These are phyloP conservation scores for Channa argus DNA, from an alignment of 2,113 vertebrate species.

Conservation along the genomic window DNA sequence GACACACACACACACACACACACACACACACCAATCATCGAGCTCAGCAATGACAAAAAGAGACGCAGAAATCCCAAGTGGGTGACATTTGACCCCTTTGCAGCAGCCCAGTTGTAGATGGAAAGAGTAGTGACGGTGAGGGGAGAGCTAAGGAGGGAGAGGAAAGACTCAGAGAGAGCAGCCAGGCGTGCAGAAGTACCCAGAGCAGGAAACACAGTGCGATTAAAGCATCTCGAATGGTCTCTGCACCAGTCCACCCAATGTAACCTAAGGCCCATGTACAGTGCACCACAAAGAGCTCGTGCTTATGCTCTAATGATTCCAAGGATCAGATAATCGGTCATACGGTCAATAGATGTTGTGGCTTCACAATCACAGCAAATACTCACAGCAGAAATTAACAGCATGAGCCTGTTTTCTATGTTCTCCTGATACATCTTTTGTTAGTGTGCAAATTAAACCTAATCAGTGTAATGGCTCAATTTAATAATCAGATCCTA, in stretches of 20 bases:
- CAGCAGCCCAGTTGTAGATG: conserved; percentile 44
- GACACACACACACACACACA: neutral
- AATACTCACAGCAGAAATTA: neutral
- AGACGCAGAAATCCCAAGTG: conserved; percentile 60
- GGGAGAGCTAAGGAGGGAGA: conserved; percentile 7
- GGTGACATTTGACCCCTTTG: conserved; percentile 69
- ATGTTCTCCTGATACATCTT: conserved; percentile 6
- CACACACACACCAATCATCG: conserved; percentile 41
- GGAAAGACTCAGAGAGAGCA: conserved; percentile 34
- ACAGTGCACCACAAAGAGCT: conserved; percentile 20
- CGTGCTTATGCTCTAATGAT: conserved; percentile 28
- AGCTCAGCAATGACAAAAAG: conserved; percentile 68
- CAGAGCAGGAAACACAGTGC: conserved; percentile 57
- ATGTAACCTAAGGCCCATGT: conserved; percentile 36
- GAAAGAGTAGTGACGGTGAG: conserved; percentile 30
- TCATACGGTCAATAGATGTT: conserved; percentile 24
- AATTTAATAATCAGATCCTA: neutral
- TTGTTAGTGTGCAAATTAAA: conserved; percentile 5
- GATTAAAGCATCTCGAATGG: conserved; percentile 31
- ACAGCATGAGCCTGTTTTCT: conserved; percentile 5
- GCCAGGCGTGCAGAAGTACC: conserved; percentile 57
- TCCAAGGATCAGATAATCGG: conserved; percentile 19
- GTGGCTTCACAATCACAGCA: conserved; percentile 13
- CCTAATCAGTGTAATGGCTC: conserved; percentile 27
- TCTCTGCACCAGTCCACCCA: conserved; percentile 46